Conservation (phyloP, 1,140 invertebrate genomes). For the Spodoptera litura region DNA sequence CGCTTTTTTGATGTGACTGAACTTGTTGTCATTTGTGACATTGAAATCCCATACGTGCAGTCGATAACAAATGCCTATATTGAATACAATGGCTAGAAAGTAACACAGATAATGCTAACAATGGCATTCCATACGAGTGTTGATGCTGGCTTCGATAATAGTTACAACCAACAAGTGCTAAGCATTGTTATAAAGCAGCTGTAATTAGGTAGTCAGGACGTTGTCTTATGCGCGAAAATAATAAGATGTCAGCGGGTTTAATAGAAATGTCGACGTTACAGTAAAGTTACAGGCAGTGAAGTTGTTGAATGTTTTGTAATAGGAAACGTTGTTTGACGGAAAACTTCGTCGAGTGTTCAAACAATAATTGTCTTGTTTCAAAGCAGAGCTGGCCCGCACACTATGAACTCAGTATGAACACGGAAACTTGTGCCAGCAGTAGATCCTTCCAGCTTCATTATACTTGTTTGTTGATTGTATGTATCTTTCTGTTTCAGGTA, state of each 20-base stretch:
- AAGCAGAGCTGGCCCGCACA: slow-evolving; percentile 51
- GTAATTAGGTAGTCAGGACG: too few species aligned
- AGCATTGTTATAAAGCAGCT: too few species aligned
- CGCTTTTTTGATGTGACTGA: slow-evolving; percentile 53
- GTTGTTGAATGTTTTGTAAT: slow-evolving; percentile 70
- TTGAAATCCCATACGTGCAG: slow-evolving; percentile 49
- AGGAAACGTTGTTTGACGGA: slow-evolving; percentile 72
- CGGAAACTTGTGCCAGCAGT: slow-evolving; percentile 40
- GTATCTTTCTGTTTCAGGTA: slow-evolving; percentile 60
- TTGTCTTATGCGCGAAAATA: not conserved
- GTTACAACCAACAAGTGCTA: slow-evolving; percentile 49
- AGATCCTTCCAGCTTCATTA: not conserved
- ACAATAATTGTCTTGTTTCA: slow-evolving; percentile 66
- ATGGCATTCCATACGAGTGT: slow-evolving; percentile 69
- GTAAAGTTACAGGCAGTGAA: slow-evolving; percentile 40
- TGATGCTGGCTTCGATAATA: slow-evolving; percentile 61
- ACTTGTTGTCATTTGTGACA: slow-evolving; percentile 50
- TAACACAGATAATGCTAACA: slow-evolving; percentile 65
- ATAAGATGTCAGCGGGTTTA: slow-evolving; percentile 5
- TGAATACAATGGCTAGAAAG: slow-evolving; percentile 74
- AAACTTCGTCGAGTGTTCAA: slow-evolving; percentile 65
- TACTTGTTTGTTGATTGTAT: slow-evolving; percentile 33
- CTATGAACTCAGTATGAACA: slow-evolving; percentile 14
- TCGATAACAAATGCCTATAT: slow-evolving; percentile 51
- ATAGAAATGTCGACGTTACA: slow-evolving; percentile 29